Evolutionary conservation across 2,888 invertebrate species (phyloP).

Genomic region (Parochlus steinenii): DNA sequence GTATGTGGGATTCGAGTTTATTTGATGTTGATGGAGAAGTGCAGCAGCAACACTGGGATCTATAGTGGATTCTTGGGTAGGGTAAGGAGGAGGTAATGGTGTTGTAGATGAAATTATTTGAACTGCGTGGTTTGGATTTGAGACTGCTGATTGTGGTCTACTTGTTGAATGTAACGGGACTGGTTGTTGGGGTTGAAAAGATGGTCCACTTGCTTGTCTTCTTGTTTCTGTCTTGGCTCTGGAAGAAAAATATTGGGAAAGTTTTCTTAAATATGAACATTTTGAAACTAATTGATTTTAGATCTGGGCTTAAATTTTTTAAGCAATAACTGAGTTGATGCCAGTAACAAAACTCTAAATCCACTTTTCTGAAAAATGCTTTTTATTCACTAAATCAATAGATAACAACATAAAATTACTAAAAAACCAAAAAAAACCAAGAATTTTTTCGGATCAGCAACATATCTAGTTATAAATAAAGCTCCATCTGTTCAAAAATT

Average conservation of each 20-base stretch:
- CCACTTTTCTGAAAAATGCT: too few relatives aligned
- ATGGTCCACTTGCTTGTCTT: not conserved
- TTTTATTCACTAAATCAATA: too few relatives aligned
- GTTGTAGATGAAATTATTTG: not conserved
- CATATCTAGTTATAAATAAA: conserved; percentile 41
- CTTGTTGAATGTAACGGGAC: not conserved
- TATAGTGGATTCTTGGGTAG: conserved; percentile 12
- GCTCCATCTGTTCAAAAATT: conserved; percentile 45
- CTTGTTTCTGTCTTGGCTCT: conserved; percentile 7
- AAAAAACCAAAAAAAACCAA: too few relatives aligned
- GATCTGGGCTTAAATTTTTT: too few relatives aligned
- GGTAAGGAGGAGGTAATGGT: not conserved
- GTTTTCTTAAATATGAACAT: not conserved
- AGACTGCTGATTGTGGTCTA: not conserved
- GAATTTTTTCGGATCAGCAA: too few relatives aligned
- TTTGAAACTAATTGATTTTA: not conserved
- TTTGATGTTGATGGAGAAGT: conserved; percentile 20
- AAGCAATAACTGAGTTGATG: too few relatives aligned
- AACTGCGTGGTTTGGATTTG: not conserved
- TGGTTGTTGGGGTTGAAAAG: conserved; percentile 4
- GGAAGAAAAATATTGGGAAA: not conserved
- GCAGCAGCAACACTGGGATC: conserved; percentile 18
- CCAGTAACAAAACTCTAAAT: too few relatives aligned
- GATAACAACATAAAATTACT: too few relatives aligned
- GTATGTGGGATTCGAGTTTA: conserved; percentile 21